Base-by-base conservation (phyloP, 2,113 vertebrate species). In the Eubucco bourcierii region DNA sequence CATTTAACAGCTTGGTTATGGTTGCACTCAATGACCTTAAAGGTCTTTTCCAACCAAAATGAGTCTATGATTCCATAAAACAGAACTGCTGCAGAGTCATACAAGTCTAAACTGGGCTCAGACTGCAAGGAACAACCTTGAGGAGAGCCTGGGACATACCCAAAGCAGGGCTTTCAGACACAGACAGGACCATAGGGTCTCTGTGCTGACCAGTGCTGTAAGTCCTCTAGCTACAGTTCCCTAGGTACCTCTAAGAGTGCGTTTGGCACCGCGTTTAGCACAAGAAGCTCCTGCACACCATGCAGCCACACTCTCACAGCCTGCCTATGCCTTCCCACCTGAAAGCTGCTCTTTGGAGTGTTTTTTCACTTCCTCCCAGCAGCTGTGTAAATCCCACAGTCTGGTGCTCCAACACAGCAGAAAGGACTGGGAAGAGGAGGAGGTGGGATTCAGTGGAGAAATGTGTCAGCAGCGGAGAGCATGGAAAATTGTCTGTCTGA, bases 301-400 rank as follows among this genome's bases (percentile, higher is more conserved):
- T 34, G 39, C 46, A 92, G 39, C 39, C 86, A 56, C 29, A 17
- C 29, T 80, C 44, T 90, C 15, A 90, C 74, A 90, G 39, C 15
- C 63, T 73, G 29, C 63, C 64, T 47, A 13, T 93, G 33, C 52
- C 90, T 92, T 90, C 96, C 94, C 90, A 93, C 94, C 78, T 87
- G 87, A 95, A 96, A 88, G 80, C 77, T 92, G 85, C 68, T 92
- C 86, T 55, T 79, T 39, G 74, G 59, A 90, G 70, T 41, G 77
- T 59, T 93, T 61, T 88, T 95, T 93, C 92, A 68, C 86, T 91
- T 92, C 50, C 34, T 88, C n/a, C 55, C 77, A 81, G 83, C 85
- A 94, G 83, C 85, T 94, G 90, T 93, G 90, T 90, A 85, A 95
- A 86, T 91, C 80, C 61, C 64, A 56, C 85, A 75, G 83, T 71